phyloP scores from a whole-genome alignment of 2,797 vertebrate species.

The Rhinophrynus dorsalis region DNA sequence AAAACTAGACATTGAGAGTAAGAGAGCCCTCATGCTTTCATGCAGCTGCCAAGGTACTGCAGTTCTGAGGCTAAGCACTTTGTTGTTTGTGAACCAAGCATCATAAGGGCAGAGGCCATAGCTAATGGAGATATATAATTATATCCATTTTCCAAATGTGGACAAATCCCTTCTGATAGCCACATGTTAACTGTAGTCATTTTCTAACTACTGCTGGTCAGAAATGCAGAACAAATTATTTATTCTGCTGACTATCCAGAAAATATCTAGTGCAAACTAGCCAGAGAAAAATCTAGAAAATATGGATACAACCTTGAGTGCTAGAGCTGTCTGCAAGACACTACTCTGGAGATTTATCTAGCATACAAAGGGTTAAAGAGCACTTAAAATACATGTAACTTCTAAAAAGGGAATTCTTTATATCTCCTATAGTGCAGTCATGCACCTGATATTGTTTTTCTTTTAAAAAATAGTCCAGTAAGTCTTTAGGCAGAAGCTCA shows the following conservation, averaged over 20 bases:
- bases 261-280: too few species aligned
- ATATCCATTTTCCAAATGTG: background rate
- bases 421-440: too few species aligned
- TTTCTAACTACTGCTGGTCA: background rate
- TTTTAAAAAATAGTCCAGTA: background rate
- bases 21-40: constrained; percentile 17
- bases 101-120: background rate
- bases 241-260: too few species aligned
- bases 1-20: constrained; percentile 3
- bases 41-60: constrained; percentile 13
- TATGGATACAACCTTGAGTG: too few species aligned
- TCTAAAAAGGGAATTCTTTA: too few species aligned
- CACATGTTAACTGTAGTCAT: background rate
- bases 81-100: background rate
- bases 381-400: too few species aligned
- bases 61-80: background rate
- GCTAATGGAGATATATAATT: constrained; percentile 2
- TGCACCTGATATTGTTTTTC: background rate
- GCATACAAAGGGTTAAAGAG: too few species aligned
- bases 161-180: background rate
- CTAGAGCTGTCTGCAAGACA: too few species aligned
- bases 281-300: too few species aligned
- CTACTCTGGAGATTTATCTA: too few species aligned
- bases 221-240: too few species aligned
- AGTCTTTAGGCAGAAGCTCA: background rate